Percentiles rank a stretch among this genome's conserved stretches.
Evolutionary conservation across 2,797 vertebrate species (phyloP).

Genomic region (Rhincodon typus): DNA sequence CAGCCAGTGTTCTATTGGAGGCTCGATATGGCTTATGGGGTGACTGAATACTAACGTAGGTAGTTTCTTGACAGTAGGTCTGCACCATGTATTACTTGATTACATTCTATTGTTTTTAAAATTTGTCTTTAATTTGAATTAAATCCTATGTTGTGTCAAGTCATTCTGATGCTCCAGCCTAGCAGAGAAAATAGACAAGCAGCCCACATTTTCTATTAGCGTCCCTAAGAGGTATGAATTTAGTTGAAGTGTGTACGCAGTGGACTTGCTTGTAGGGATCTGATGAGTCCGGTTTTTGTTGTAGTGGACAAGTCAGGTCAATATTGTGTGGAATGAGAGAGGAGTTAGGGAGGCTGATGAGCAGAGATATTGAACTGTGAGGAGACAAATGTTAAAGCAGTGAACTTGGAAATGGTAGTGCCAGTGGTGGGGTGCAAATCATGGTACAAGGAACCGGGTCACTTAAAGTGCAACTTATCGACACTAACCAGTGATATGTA

Average conservation of each 20-base stretch:
- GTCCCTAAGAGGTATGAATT: not conserved
- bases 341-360: not conserved
- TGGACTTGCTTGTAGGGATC: not conserved
- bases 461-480: not conserved
- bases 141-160: not conserved
- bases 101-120: not conserved
- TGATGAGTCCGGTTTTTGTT: not conserved
- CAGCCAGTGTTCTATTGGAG: not conserved
- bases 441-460: not conserved
- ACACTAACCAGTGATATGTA: not conserved
- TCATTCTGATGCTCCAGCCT: not conserved
- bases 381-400: not conserved
- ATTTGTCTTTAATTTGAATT: not conserved
- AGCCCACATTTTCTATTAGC: not conserved
- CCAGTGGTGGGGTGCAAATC: not conserved
- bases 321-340: not conserved
- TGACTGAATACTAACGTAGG: not conserved
- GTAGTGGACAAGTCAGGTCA: not conserved
- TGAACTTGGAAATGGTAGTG: not conserved
- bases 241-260: not conserved
- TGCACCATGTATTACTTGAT: not conserved
- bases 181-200: not conserved
- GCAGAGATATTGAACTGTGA: not conserved
- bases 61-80: too few relatives aligned
- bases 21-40: not conserved